These are phyloP conservation scores for Euleptes europaea DNA, from an alignment of 2,113 vertebrate species.

Conservation along the genomic window DNA sequence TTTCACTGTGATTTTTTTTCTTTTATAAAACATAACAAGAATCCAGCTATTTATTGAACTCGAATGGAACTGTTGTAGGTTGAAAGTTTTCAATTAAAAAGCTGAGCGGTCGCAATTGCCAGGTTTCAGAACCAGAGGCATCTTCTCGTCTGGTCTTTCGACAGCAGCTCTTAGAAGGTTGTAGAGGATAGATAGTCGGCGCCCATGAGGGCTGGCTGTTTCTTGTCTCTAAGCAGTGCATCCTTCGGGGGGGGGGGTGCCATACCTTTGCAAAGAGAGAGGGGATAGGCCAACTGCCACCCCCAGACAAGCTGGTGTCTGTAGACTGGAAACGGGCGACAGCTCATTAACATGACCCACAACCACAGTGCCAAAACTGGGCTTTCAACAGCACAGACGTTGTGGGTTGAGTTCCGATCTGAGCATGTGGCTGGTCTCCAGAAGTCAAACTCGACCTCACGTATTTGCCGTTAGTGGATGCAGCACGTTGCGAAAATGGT, in stretches of 20 bases:
- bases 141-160: not conserved
- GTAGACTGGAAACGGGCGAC: not conserved
- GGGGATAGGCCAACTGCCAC: not conserved
- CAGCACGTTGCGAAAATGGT: too few relatives aligned
- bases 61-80: not conserved
- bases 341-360: not conserved
- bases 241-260: not conserved
- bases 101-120: too few relatives aligned
- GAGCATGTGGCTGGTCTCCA: not conserved
- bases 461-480: too few relatives aligned
- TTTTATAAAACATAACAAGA: not conserved
- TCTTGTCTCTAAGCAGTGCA: not conserved
- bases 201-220: too few relatives aligned
- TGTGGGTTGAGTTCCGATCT: not conserved
- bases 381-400: not conserved
- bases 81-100: not conserved
- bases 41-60: not conserved
- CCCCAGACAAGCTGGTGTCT: not conserved
- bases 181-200: not conserved
- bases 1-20: constrained; percentile 10
- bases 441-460: not conserved
- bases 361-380: not conserved
- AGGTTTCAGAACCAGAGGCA: not conserved
- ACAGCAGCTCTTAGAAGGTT: not conserved
- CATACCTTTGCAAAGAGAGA: not conserved